Conservation (phyloP, 2,797 vertebrate species). For the Eptatretus atami region DNA sequence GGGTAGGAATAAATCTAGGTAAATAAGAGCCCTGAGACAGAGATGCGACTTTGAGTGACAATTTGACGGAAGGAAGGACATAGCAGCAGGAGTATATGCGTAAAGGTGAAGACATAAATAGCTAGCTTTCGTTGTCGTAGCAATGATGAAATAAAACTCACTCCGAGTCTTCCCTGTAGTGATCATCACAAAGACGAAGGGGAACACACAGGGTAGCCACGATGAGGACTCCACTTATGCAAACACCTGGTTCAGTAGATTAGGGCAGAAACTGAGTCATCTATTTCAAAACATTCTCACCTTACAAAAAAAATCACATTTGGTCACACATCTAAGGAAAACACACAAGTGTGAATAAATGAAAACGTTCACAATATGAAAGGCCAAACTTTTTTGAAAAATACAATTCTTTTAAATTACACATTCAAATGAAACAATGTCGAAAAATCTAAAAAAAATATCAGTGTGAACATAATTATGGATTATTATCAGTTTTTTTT, state of each 20-base stretch:
- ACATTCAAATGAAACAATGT: too few relatives aligned
- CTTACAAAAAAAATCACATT: not conserved
- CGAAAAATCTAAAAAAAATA: too few relatives aligned
- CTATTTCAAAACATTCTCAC: not conserved
- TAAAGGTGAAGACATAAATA: too few relatives aligned
- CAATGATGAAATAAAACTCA: conserved; percentile 17
- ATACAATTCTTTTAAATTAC: too few relatives aligned
- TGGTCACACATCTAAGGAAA: too few relatives aligned
- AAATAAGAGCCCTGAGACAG: not conserved
- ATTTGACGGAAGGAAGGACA: not conserved
- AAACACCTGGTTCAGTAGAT: conserved; percentile 30
- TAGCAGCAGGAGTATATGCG: not conserved
- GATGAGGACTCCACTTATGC: conserved; percentile 77
- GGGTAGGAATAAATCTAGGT: conserved; percentile 7
- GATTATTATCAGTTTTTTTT: too few relatives aligned
- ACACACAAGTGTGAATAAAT: too few relatives aligned
- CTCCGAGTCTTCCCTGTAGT: conserved; percentile 95
- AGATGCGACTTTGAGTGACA: not conserved
- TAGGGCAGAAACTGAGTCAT: too few relatives aligned
- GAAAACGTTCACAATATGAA: too few relatives aligned
- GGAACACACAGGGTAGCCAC: conserved; percentile 61
- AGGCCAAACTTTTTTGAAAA: too few relatives aligned
- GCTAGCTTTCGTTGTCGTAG: not conserved
- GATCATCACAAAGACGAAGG: conserved; percentile 97
- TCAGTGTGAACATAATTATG: too few relatives aligned